Base-by-base conservation (phyloP, 2,113 vertebrate genomes). In the Cyprinodon tularosa region DNA sequence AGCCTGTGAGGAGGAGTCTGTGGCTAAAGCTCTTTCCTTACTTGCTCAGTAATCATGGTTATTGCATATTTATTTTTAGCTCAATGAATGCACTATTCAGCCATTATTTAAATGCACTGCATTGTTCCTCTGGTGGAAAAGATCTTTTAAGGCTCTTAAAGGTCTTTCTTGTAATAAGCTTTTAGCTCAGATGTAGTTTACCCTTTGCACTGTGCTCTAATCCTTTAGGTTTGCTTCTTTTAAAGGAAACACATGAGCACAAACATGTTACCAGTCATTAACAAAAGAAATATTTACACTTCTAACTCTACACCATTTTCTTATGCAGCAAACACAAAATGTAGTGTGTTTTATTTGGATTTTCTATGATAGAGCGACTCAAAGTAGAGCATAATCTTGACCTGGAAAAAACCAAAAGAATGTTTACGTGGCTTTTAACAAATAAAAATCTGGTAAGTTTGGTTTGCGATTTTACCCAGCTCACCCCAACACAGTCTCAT, bases 31-130 rank as follows among this genome's bases (percentile, higher is more conserved):
- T 68, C 61, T 44, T 53, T 53, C 11, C 12, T 62, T 53, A 36
- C 0, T 3, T 74, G n/a, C 20, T 50, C 40, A 62, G 40, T 71
- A 42, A 67, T 62, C 64, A 17, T 13, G 66, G 12, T 38, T 29
- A 82, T 84, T 82, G 71, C 50, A 59, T 72, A 38, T 57, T 83
- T 74, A 82, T 88, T 83, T 87, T 81, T 75, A 81, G 79, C 48
- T 84, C 66, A 62, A 8, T 68, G 47, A 75, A 77, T 84, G 84
- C 29, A 44, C 17, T 2, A 1, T 22, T 45, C n/a, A 60, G 36
- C 1, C 48, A 12, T 65, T 29, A 66, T 77, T 81, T 75, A 65
- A 89, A 81, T 68, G 42, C 5, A 17, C 15, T 11, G 13, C 74
- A 68, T 73, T 84, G 78, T 86, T 78, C 74, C 37, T 62, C n/a